These are phyloP conservation scores for Bombus difficillimus DNA, from an alignment of 1,140 invertebrate species.

Conservation along the genomic window DNA sequence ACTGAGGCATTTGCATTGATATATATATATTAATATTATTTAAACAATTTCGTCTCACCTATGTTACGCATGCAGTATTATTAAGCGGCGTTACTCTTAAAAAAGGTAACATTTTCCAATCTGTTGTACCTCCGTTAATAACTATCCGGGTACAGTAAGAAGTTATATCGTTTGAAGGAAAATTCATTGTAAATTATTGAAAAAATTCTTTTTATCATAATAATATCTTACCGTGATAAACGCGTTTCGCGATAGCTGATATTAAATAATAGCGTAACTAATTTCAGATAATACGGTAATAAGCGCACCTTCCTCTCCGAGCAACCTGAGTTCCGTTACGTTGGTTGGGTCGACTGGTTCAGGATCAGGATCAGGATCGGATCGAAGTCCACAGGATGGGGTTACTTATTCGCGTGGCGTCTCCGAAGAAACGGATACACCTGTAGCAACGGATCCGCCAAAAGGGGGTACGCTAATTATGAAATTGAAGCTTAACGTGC, in stretches of 20 bases:
- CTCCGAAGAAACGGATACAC: slow-evolving; percentile 77
- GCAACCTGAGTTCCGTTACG: slow-evolving; percentile 88
- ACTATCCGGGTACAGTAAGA: no score
- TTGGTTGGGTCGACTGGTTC: slow-evolving; percentile 85
- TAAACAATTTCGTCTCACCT: not conserved
- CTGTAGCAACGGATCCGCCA: slow-evolving; percentile 45
- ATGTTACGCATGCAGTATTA: not conserved
- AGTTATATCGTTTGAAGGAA: not conserved
- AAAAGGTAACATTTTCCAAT: not conserved
- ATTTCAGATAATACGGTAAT: slow-evolving; percentile 77
- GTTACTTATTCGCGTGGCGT: slow-evolving; percentile 62
- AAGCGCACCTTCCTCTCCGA: slow-evolving; percentile 87
- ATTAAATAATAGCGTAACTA: not conserved
- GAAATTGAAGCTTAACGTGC: not conserved
- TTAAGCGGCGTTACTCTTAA: not conserved
- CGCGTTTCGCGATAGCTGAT: not conserved
- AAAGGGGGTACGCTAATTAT: slow-evolving; percentile 52
- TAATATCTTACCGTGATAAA: no score
- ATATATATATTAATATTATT: not conserved
- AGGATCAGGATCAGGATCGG: slow-evolving; percentile 82
- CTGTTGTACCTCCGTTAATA: not conserved
- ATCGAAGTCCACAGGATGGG: slow-evolving; percentile 78
- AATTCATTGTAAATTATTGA: not conserved
- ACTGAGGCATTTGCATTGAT: not conserved
- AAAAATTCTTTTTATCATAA: not conserved